These are phyloP conservation scores for Amblyjoppa proteus DNA, from an alignment of 2,888 invertebrate species.

Conservation along the genomic window DNA sequence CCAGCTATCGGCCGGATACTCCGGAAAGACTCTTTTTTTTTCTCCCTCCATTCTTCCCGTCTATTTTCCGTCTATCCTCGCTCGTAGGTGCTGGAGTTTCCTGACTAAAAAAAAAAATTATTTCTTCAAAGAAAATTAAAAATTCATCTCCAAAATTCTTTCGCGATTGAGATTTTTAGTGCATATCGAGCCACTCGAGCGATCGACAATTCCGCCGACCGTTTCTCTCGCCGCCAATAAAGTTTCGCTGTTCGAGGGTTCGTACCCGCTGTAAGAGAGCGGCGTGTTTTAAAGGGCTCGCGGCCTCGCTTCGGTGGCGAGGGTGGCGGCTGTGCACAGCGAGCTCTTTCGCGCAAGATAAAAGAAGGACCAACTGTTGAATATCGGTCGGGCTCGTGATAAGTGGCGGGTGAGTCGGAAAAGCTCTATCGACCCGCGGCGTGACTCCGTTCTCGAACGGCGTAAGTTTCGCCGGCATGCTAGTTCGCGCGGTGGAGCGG, in stretches of 20 bases:
- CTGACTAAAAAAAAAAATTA: background rate
- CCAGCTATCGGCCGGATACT: constrained; percentile 47
- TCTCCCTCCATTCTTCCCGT: background rate
- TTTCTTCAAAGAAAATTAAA: background rate
- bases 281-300: constrained; percentile 74
- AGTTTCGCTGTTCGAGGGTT: constrained; percentile 74
- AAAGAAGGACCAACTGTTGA: constrained; percentile 85
- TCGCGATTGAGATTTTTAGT: background rate
- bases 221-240: constrained; percentile 67
- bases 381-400: constrained; percentile 79
- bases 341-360: constrained; percentile 80
- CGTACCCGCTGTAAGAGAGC: constrained; percentile 67
- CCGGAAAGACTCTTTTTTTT: constrained; percentile 53
- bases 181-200: constrained; percentile 11
- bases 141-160: background rate
- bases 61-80: background rate
- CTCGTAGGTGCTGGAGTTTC: background rate
- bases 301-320: constrained; percentile 50
- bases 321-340: constrained; percentile 47
- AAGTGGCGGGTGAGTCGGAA: constrained; percentile 71
- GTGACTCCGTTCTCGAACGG: constrained; percentile 17
- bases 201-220: background rate
- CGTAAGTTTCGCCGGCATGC: background rate
- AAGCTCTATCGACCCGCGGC: constrained; percentile 53
- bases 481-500: background rate